Base-by-base conservation (phyloP, 1,140 invertebrate species). In the Orius insidiosus region DNA sequence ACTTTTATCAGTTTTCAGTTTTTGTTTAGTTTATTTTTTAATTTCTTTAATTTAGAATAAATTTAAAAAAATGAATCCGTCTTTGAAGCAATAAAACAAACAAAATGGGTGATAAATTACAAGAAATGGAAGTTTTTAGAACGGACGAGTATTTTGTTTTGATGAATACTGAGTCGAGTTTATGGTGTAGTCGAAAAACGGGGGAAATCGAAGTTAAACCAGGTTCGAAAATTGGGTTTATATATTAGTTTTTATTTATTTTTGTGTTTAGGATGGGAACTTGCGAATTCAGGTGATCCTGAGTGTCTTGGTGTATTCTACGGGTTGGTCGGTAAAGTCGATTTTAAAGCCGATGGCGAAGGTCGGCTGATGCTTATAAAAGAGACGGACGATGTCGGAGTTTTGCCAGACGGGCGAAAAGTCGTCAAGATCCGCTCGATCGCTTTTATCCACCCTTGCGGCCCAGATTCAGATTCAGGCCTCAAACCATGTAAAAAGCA, bases 341-440 rank as follows among this genome's bases (percentile, higher is more conserved):
- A 85, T 51, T 53, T 68, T 42, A 76, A 85, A 55, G 61, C 74
- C 38, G 76, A 75, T 57, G 77, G 85, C 48, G 76, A 80, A 51
- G 82, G 87, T 45, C 70, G 82, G 45, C 64, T 93, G 35, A 70
- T 93, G 56, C 68, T 93, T 34, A 78, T 93, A 46, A 84, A 78
- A 63, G 80, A 85, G 59, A 71, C 73, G 54, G 63, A 68, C 46
- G 60, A 72, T 14, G 78, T 88, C 30, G 88, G 87, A 11, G 74
- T 78, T 56, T 63, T 94, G 7, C 78, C 82, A 56, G 78, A 77
- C 41, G 73, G 76, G 44, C 73, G 84, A 57, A 70, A 75, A 48
- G 75, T 93, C 16, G 80, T 83, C 57, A 90, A 89, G 69, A 85
- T 94, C 30, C 83, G 84, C 64, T 85, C 85, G 35, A 77, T 94